phyloP scores from a whole-genome alignment of 2,113 vertebrate genomes.

The Barbus barbus region DNA sequence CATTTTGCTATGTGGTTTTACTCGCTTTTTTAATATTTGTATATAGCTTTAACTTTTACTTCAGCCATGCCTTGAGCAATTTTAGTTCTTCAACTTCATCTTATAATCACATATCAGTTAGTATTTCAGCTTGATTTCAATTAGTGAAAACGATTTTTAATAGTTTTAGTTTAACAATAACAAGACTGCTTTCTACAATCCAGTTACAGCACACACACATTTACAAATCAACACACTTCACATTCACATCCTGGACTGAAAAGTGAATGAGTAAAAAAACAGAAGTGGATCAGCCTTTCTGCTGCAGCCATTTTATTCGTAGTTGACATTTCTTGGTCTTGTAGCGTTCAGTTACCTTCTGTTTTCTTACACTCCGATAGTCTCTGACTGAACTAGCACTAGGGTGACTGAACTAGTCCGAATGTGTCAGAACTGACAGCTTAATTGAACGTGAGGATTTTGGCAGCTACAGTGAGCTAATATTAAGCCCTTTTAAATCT shows the following conservation, averaged over 20 bases:
- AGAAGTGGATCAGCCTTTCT: neutral
- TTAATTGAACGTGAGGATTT: slow-evolving; percentile 3
- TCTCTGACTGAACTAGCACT: slow-evolving; percentile 2
- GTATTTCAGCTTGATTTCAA: neutral
- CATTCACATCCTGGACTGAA: neutral
- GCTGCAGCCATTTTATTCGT: neutral
- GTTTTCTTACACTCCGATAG: neutral
- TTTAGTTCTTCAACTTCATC: neutral
- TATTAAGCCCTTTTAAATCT: slow-evolving; percentile 9
- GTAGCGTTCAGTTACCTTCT: neutral
- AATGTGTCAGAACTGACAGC: slow-evolving; percentile 8
- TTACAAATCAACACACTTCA: neutral
- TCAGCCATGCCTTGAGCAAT: neutral
- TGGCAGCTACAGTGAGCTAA: slow-evolving; percentile 6
- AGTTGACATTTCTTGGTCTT: neutral
- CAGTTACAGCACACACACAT: neutral
- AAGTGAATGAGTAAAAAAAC: neutral
- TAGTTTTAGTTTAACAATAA: neutral
- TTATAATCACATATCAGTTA: neutral
- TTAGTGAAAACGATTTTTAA: neutral
- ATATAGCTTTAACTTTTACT: neutral
- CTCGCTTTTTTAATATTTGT: neutral
- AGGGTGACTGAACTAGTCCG: neutral
- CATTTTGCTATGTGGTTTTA: neutral
- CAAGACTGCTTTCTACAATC: neutral